These are phyloP conservation scores for Phrixothrix hirtus DNA, from an alignment of 2,888 invertebrate genomes.

Conservation along the genomic window DNA sequence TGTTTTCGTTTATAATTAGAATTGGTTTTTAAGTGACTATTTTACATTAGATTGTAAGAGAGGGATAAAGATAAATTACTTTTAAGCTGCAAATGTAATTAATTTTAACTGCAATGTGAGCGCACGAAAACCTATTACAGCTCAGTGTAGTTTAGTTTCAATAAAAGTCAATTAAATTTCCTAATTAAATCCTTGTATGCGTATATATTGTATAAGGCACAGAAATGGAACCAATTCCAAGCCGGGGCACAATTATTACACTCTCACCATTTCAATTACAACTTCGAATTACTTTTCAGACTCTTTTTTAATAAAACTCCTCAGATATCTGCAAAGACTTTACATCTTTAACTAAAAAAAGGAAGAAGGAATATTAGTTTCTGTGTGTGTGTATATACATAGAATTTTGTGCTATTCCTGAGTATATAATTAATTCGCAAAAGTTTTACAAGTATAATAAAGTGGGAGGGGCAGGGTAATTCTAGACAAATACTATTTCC, in stretches of 20 bases:
- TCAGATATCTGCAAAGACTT: constrained; percentile 41
- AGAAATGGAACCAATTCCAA: constrained; percentile 51
- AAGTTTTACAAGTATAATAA: too few relatives aligned
- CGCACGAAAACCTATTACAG: constrained; percentile 50
- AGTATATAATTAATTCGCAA: too few relatives aligned
- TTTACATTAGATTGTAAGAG: constrained; percentile 29
- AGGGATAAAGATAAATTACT: constrained; percentile 48
- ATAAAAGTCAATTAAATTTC: constrained; percentile 56
- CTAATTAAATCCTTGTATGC: constrained; percentile 55
- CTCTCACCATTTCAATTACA: constrained; percentile 58
- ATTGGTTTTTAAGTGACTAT: constrained; percentile 13
- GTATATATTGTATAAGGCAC: constrained; percentile 41
- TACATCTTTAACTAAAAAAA: constrained; percentile 22
- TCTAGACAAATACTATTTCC: too few relatives aligned
- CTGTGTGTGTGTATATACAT: too few relatives aligned
- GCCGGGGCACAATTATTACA: constrained; percentile 54
- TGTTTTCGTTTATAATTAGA: constrained; percentile 7
- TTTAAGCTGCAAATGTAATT: constrained; percentile 47
- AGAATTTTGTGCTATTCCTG: too few relatives aligned
- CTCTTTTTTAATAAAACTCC: constrained; percentile 55
- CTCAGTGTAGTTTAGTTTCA: constrained; percentile 50
- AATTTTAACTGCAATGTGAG: constrained; percentile 51
- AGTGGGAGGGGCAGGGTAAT: too few relatives aligned
- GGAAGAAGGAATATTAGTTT: too few relatives aligned
- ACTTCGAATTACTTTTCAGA: constrained; percentile 58